Evolutionary conservation across 2,797 vertebrate species (phyloP).

Genomic region (Parauchenoglanis punctatus): DNA sequence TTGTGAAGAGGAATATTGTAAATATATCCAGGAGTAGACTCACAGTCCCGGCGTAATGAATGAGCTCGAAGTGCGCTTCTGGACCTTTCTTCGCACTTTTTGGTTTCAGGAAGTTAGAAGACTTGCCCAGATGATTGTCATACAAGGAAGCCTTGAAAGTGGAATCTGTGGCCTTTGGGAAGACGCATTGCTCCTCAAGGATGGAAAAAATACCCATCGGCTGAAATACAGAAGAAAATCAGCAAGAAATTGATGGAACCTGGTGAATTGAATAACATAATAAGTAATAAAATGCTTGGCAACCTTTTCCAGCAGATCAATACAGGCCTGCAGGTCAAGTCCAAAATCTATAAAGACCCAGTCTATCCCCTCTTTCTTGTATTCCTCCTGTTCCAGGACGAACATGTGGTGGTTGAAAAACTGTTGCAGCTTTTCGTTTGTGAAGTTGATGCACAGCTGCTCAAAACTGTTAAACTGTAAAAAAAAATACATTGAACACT

Average conservation of each 20-base stretch:
- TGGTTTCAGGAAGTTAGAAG: conserved; percentile 71
- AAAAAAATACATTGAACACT: background rate
- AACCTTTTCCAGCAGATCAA: conserved; percentile 75
- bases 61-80: conserved; percentile 65
- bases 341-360: conserved; percentile 70
- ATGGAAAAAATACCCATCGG: conserved; percentile 69
- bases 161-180: conserved; percentile 66
- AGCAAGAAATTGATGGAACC: background rate
- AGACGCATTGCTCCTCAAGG: background rate
- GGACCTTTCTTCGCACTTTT: conserved; percentile 69
- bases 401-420: conserved; percentile 87
- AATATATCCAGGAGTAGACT: background rate
- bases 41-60: background rate
- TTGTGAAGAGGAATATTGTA: background rate
- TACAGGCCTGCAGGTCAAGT: conserved; percentile 78
- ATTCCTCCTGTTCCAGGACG: conserved; percentile 82
- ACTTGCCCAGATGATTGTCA: conserved; percentile 73
- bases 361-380: conserved; percentile 71
- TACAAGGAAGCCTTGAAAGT: conserved; percentile 70
- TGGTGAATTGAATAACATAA: background rate
- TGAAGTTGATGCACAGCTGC: conserved; percentile 91
- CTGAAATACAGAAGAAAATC: conserved; percentile 52
- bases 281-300: background rate
- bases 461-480: conserved; percentile 87
- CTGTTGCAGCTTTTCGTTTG: conserved; percentile 85